These are phyloP conservation scores for Hydrocynus forskahlii DNA, from an alignment of 2,797 vertebrate genomes.

Conservation along the genomic window DNA sequence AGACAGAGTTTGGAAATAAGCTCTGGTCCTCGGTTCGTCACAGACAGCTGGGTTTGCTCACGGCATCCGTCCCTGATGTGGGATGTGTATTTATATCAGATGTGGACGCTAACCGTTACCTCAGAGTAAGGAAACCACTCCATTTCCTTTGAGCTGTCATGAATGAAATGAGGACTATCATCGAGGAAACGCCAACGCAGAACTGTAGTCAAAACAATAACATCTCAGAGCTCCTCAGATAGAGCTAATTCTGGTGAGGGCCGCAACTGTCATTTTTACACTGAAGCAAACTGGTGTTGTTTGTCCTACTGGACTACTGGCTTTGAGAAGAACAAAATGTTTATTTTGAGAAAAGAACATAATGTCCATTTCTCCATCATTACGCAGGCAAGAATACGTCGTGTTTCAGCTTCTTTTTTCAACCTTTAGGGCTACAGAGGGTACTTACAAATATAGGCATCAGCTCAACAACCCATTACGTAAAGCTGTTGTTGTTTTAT, in stretches of 20 bases:
- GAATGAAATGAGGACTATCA: constrained; percentile 37
- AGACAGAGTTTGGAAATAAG: constrained; percentile 20
- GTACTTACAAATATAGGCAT: not conserved
- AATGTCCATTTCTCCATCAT: not conserved
- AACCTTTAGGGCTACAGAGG: not conserved
- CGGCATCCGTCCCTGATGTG: constrained; percentile 22
- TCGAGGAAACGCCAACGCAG: constrained; percentile 16
- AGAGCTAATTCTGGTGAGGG: not conserved
- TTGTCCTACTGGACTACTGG: not conserved
- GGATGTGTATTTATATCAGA: constrained; percentile 26
- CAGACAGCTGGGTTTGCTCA: constrained; percentile 23
- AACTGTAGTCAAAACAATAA: constrained; percentile 54
- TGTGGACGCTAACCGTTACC: constrained; percentile 21
- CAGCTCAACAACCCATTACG: not conserved
- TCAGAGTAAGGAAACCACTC: constrained; percentile 50
- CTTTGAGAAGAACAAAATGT: not conserved
- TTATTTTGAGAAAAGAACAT: not conserved
- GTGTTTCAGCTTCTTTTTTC: not conserved
- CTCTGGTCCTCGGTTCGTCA: constrained; percentile 8
- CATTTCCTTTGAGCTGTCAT: constrained; percentile 44
- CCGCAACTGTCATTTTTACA: not conserved
- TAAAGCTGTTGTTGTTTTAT: constrained; percentile 9
- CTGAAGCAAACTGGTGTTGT: not conserved
- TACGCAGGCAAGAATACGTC: not conserved
- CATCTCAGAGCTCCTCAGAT: constrained; percentile 35